Evolutionary conservation across 2,797 vertebrate genomes (phyloP).

Genomic region (Malacoctenus gilli): DNA sequence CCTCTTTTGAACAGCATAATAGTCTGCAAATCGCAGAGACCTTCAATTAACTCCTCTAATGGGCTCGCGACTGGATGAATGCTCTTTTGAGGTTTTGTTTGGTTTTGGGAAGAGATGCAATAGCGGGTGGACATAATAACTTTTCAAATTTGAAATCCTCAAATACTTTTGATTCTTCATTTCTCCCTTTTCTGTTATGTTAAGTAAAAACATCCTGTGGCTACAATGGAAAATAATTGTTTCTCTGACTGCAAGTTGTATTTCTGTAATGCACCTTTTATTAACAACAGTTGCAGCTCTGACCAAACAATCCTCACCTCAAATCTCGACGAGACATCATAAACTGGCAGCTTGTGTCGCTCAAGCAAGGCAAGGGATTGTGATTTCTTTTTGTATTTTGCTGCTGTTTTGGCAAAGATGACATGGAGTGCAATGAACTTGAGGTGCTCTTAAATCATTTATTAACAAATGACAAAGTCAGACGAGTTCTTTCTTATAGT

Average conservation of each 20-base stretch:
- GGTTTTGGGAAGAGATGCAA: not conserved
- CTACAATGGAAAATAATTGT: too few species aligned
- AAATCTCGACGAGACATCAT: not conserved
- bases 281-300: not conserved
- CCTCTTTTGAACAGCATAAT: constrained; percentile 4
- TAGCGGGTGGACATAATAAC: not conserved
- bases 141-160: constrained; percentile 9
- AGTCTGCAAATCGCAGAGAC: not conserved
- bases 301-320: not conserved
- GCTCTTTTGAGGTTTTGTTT: not conserved
- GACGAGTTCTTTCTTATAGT: not conserved
- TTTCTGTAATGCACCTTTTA: not conserved
- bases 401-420: not conserved
- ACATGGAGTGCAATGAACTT: not conserved
- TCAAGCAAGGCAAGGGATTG: not conserved
- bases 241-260: not conserved
- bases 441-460: not conserved
- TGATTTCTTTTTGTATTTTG: not conserved
- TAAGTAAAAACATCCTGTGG: not conserved
- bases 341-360: not conserved
- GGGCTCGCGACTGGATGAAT: not conserved
- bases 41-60: not conserved
- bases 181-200: not conserved
- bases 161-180: not conserved
- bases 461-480: not conserved